A percentile compares a stretch with the other conserved stretches of the same genome.
Conservation (phyloP, 2,797 vertebrate species). For the Linurgus olivaceus region DNA sequence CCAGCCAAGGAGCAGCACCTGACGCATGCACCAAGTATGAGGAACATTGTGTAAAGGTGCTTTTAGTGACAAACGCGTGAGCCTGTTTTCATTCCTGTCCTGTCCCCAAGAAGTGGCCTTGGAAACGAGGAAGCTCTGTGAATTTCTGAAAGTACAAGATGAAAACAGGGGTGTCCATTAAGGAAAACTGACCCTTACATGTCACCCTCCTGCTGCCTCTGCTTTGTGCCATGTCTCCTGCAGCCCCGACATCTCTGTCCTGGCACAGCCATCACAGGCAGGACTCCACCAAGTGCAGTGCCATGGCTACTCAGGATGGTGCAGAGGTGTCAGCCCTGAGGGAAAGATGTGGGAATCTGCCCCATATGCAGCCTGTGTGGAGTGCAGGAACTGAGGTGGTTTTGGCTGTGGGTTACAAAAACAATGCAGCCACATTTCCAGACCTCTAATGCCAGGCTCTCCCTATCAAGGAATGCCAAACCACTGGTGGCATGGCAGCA, state of each 20-base stretch:
- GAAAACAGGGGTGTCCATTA: fast-evolving
- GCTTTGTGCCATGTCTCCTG: background rate
- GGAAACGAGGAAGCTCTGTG: background rate
- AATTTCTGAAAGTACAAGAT: background rate
- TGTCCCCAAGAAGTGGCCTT: background rate
- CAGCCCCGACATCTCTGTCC: background rate
- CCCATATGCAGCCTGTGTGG: background rate
- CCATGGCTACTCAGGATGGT: fast-evolving
- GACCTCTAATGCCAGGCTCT: background rate
- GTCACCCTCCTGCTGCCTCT: background rate
- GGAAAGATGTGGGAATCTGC: background rate
- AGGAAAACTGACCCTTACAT: background rate
- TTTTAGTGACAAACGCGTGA: background rate
- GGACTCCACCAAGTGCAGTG: background rate
- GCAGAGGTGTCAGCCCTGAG: background rate
- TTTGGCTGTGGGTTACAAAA: background rate
- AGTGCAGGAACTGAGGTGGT: background rate
- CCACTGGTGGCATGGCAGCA: background rate
- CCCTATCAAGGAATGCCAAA: background rate
- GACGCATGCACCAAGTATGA: background rate
- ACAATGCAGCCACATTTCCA: background rate
- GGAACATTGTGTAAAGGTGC: background rate
- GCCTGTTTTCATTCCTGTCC: background rate
- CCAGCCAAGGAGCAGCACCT: background rate
- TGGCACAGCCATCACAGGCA: background rate